Evolutionary conservation across 2,113 vertebrate genomes (phyloP).

Genomic region (Galemys pyrenaicus): DNA sequence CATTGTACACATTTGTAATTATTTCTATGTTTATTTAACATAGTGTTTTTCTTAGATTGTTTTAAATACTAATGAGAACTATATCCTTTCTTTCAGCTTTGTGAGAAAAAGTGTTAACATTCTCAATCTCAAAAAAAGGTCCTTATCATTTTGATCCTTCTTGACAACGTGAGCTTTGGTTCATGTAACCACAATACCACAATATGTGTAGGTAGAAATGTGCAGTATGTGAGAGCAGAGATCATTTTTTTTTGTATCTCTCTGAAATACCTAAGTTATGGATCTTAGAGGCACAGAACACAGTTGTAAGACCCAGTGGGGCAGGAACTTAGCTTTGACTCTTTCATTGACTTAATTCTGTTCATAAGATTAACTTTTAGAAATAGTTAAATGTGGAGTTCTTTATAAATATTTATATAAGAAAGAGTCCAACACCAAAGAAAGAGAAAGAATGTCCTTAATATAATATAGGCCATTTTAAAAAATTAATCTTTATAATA

Average conservation of each 20-base stretch:
- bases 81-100: not conserved
- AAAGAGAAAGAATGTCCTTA: not conserved
- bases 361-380: not conserved
- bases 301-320: not conserved
- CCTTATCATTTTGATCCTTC: not conserved
- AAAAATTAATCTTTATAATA: not conserved
- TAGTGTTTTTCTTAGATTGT: not conserved
- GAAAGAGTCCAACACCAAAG: not conserved
- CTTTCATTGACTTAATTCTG: not conserved
- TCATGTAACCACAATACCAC: not conserved
- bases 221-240: not conserved
- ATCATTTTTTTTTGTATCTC: not conserved
- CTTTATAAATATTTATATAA: not conserved
- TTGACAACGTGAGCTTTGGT: not conserved
- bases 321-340: not conserved
- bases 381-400: not conserved
- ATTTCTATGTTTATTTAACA: not conserved
- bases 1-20: not conserved
- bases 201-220: fast-evolving
- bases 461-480: not conserved
- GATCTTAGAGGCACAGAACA: not conserved
- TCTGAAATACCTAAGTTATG: fast-evolving
- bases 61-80: not conserved
- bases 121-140: not conserved
- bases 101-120: not conserved